Conservation (phyloP, 2,113 vertebrate genomes). For the Pogonocichla stellata region DNA sequence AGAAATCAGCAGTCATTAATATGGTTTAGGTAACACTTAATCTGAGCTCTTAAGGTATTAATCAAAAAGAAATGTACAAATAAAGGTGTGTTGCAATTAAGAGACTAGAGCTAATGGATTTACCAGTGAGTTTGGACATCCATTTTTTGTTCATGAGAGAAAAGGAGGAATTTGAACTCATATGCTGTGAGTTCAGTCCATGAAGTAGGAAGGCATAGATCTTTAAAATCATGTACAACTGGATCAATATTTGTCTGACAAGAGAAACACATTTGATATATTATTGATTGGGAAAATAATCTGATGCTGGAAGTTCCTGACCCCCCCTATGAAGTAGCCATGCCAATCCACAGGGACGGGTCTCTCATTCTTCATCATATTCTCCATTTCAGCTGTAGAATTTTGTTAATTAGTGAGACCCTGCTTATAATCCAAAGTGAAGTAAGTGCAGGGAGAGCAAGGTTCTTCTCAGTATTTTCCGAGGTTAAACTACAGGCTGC, state of each 20-base stretch:
- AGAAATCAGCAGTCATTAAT: neutral
- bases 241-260: neutral
- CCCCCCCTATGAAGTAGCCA: neutral
- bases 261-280: neutral
- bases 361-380: neutral
- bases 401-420: neutral
- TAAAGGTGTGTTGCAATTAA: neutral
- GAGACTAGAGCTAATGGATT: neutral
- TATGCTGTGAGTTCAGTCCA: neutral
- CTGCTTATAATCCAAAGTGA: neutral
- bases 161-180: neutral
- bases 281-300: neutral
- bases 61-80: neutral
- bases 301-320: neutral
- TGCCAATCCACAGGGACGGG: neutral
- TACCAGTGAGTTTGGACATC: neutral
- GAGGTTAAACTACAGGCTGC: neutral
- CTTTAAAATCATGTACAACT: neutral
- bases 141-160: neutral
- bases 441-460: neutral
- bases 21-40: neutral
- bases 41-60: neutral
- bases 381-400: neutral
- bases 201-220: neutral
- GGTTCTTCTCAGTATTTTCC: neutral